Evolutionary conservation across 1,140 invertebrate species (phyloP), one percentile per base, ranked within the genome.

Genomic region (Vollenhovia emeryi): DNA sequence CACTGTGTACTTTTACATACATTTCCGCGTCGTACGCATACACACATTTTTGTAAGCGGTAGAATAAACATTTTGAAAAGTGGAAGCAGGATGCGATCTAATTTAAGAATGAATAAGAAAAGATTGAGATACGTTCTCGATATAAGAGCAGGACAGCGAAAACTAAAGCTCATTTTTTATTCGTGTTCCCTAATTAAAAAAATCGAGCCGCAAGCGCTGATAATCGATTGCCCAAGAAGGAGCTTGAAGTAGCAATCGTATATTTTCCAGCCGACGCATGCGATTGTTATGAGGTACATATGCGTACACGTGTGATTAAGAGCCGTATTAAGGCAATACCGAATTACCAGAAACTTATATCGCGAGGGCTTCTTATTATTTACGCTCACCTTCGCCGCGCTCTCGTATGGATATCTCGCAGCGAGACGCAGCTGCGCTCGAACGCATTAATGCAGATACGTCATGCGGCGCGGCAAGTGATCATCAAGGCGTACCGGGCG

Each of bases 371-470:
- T 82, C 64, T 82, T 82, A 73, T 82, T 82, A 82, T 57, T 80
- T 57, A 71, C 64, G 36, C 7, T 50, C 24, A 21, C 8, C 24
- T 71, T 57, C 45, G 21, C 36, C 5, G 36, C n/a, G 50, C 45
- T 13, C 60, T n/a, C 76, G 36, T 55, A 21, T n/a, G 30, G 13
- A n/a, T 64, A 69, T 62, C 71, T 33, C 60, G 36, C 73, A 36
- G 21, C 48, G 55, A n/a, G 30, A 60, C 27, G 57, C 75, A 71
- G 57, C 64, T 76, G 36, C 62, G 80, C 64, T 57, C 83, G 80
- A 48, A 48, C 62, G 83, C 66, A 85, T 85, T 87, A 85, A 87
- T 80, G 86, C 66, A 48, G 60, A 59, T 86, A 88, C 88, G 74
- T 86, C 88, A 89, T 89, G 88, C 59, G 60, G 88, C 6, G 86